Base-by-base conservation (phyloP, 2,888 invertebrate species). In the Aspidiotus destructor region DNA sequence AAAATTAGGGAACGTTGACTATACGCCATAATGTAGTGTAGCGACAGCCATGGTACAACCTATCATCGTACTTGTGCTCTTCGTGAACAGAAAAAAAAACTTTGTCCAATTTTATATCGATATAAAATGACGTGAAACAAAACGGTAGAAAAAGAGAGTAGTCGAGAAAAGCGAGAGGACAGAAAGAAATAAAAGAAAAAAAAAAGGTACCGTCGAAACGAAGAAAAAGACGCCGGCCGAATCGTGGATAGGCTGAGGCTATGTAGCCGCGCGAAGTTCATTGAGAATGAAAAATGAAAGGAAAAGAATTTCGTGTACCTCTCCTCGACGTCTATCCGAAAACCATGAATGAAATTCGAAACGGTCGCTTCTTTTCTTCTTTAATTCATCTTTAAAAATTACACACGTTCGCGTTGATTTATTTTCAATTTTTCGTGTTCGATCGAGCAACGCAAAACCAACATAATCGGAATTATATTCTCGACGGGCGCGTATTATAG, bases 1-100 rank as follows among this genome's bases (percentile, higher is more conserved):
- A 28, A 57, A 65, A 65, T 65, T 65, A 65, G 65, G 65, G 65
- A 58, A 65, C 65, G 48, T 58, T 58, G 15, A 57, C 54, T 54
- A 64, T 54, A 42, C 42, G 53, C 55, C 64, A 54, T 16, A 54
- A 16, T 15, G 55, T 54, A 17, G 55, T 54, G 55, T 17, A 15
- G 55, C 15, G 17, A 54, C 28, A 28, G 28, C 48, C 11, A 11
- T n/a, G 48, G 48, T 48, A 48, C 48, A 6, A n/a, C 11, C 48
- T n/a, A 48, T 11, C 48, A n/a, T 48, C 63, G 48, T 63, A 63
- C 58, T 58, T 28, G 28, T 28, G 28, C 28, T 28, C 28, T 28
- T 65, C 65, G 28, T 61, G 61, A 44, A 58, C 58, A 55, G 17
- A 55, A 55, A 55, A 55, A 55, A 55, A 17, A 55, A 58, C 16